phyloP scores from a whole-genome alignment of 2,888 invertebrate species.

The Cephalotes varians region DNA sequence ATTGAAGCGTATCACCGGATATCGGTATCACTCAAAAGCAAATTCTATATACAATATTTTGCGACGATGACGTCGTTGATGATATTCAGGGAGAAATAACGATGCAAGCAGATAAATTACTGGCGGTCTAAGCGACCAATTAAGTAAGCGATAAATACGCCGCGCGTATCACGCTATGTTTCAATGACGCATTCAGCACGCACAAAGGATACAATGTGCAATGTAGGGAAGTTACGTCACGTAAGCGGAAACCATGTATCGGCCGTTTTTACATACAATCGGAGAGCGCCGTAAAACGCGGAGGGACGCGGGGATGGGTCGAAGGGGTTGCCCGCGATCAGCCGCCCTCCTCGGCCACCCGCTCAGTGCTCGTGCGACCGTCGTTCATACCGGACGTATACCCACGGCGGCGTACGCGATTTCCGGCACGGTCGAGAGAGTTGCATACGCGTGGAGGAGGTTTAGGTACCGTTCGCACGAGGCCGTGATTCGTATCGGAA shows the following conservation, averaged over 20 bases:
- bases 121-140: neutral
- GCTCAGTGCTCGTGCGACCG: constrained; percentile 80
- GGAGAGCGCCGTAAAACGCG: constrained; percentile 6
- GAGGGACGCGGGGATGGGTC: neutral
- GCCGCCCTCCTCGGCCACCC: constrained; percentile 47
- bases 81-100: neutral
- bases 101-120: neutral
- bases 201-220: neutral
- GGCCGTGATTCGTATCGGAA: neutral
- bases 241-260: constrained; percentile 38
- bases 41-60: neutral
- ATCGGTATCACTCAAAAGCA: neutral
- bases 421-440: constrained; percentile 52
- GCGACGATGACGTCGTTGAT: too few species aligned
- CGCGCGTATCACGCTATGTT: neutral
- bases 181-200: neutral
- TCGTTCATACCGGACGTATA: constrained; percentile 66
- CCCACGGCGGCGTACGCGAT: constrained; percentile 38
- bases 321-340: constrained; percentile 54
- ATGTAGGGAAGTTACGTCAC: constrained; percentile 9
- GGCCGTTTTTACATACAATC: constrained; percentile 8
- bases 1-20: constrained; percentile 6
- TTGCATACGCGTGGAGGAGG: constrained; percentile 20
- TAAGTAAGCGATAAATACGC: constrained; percentile 1
- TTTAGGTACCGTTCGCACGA: constrained; percentile 1